A percentile compares a stretch with the other conserved stretches of the same genome.
phyloP scores from a whole-genome alignment of 2,797 vertebrate genomes.

The Knipowitschia caucasica region DNA sequence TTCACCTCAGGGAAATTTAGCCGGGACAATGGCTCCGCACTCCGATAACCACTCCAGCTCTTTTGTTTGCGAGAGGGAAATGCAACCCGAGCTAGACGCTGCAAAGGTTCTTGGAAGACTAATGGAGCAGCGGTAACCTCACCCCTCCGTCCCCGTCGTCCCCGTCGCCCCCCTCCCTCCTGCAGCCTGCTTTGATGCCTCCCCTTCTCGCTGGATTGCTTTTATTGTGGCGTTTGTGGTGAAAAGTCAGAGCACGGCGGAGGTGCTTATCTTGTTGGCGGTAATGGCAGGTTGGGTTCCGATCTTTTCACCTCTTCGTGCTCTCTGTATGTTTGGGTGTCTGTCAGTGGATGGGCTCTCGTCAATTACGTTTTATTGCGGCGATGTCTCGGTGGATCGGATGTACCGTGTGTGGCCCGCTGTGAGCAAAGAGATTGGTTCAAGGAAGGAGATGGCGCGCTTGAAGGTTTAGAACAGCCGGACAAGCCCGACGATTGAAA shows the following conservation, averaged over 20 bases:
- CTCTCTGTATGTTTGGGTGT: too few relatives aligned
- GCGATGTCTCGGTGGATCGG: constrained; percentile 31
- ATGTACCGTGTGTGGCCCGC: constrained; percentile 17
- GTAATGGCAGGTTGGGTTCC: constrained; percentile 39
- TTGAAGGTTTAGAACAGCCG: background rate
- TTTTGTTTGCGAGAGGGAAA: constrained; percentile 61
- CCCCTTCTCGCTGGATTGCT: constrained; percentile 24
- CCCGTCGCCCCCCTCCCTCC: constrained; percentile 4
- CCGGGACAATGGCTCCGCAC: constrained; percentile 46
- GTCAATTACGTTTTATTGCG: constrained; percentile 38
- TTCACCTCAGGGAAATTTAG: constrained; percentile 65
- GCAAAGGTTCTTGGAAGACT: constrained; percentile 65
- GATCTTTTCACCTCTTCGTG: constrained; percentile 45
- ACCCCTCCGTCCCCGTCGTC: constrained; percentile 43
- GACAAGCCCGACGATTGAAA: background rate
- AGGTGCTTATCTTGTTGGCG: constrained; percentile 34
- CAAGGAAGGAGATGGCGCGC: background rate
- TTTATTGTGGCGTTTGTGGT: constrained; percentile 31
- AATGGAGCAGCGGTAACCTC: constrained; percentile 65
- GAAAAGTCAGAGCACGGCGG: constrained; percentile 5
- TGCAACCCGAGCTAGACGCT: constrained; percentile 63
- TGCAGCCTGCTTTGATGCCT: constrained; percentile 2
- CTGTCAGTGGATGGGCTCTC: constrained; percentile 16
- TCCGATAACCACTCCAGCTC: constrained; percentile 59
- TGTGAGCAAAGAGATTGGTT: constrained; percentile 27